Evolutionary conservation across 2,113 vertebrate genomes (phyloP), one percentile per base, ranked within the genome.

Genomic region (Phodopus roborovskii): DNA sequence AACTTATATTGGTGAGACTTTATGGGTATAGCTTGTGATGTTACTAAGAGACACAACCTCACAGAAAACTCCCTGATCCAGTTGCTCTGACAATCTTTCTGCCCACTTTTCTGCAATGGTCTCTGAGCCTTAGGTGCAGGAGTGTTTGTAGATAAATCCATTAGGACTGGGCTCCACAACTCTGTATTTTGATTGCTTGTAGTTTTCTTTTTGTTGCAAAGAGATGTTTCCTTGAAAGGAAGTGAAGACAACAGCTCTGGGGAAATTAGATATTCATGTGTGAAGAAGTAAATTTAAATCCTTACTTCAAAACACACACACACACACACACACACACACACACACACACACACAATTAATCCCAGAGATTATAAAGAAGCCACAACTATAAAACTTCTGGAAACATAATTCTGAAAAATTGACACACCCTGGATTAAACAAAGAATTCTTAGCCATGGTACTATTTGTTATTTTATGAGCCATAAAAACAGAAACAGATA

Each of bases 351-450:
- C 71, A 17, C 8, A 33, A 53, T 48, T 45, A 16, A 77, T 79
- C 28, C 53, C 33, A 81, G 78, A 81, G 7, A 36, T 64, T 68
- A 91, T 36, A 22, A 30, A 70, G 33, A 58, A n/a, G 24, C 28
- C 89, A 68, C 75, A 79, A 81, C 53, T 60, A 53, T 7, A 90
- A 66, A 74, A 19, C 16, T 66, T 64, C 53, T 22, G 30, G 20
- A 12, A 92, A 92, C 88, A 84, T 56, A 94, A 84, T 26, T 66
- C 28, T 56, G 89, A 68, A 74, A 86, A 96, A 66, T 62, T 60
- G n/a, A 84, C 58, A 20, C 13, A 50, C 62, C 66, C 56, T 94
- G 22, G 22, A 64, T 68, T 83, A 86, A 24, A 42, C 42, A 70
- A 68, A 68, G 39, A 90, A 11, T 83, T 74, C 42, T 94, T 71